Evolutionary conservation across 2,888 invertebrate species (phyloP), one percentile per base, ranked within the genome.

Genomic region (Hirtodrosophila histrioides): DNA sequence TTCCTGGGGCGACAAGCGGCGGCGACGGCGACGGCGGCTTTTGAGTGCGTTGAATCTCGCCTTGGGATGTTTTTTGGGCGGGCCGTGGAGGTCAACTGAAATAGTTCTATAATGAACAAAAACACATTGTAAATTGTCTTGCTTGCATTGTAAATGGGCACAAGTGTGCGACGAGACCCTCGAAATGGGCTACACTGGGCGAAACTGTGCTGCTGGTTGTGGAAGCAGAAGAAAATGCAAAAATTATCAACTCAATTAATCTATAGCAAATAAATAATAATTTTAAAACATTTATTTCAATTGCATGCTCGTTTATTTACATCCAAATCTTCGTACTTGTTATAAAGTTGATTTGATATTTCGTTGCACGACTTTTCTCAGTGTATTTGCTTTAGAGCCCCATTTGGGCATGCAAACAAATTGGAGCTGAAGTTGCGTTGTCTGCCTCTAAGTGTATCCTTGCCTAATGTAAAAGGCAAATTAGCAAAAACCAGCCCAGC

Each of bases 81-180:
- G 64, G 50, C 56, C 56, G 55, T 60, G 55, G 84, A 88, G 84
- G 88, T 84, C 86, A 84, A 66, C 86, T 49, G 68, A 60, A 88
- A 84, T 84, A 84, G 84, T 84, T 84, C 75, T 75, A 78, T 88
- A 84, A 84, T 84, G 84, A 86, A 88, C 73, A 75, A 86, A 86
- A 88, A 88, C 88, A 84, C 88, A 84, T 84, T 84, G 88, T 88
- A 84, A 88, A 88, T 88, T 86, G 86, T 82, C 75, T 63, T 86
- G 75, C 75, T 63, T 80, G 80, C 73, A 83, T 72, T 68, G 72
- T 54, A 83, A 85, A 76, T 85, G 85, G 65, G 67, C 74, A 74
- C 86, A 85, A 82, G 73, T 82, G 88, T 76, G 61, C 69, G 49
- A 53, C 55, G 40, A 54, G 55, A 54, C 51, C 50, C 44, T 54